phyloP scores from a whole-genome alignment of 2,797 vertebrate genomes.

The Parauchenoglanis ngamensis region DNA sequence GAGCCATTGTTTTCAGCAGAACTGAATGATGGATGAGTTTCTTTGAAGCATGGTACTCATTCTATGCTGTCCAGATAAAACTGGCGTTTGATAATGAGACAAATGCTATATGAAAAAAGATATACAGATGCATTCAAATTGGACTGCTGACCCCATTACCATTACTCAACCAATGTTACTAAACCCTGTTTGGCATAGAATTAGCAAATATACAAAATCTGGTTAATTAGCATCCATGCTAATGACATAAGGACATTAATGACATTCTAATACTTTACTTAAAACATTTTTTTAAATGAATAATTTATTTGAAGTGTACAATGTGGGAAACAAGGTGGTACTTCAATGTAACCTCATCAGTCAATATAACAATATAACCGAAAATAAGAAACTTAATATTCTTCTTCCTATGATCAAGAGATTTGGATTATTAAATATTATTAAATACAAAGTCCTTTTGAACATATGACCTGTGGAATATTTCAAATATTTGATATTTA shows the following conservation, averaged over 20 bases:
- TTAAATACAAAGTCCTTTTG: too few relatives aligned
- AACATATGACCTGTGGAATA: not conserved
- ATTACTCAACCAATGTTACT: not conserved
- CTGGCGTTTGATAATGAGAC: not conserved
- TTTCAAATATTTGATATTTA: not conserved
- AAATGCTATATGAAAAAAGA: not conserved
- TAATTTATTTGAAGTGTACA: not conserved
- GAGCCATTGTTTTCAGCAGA: too few relatives aligned
- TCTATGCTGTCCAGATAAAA: not conserved
- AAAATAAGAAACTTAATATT: not conserved
- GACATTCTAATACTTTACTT: not conserved
- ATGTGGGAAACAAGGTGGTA: not conserved
- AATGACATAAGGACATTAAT: not conserved
- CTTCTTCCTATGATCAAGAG: not conserved
- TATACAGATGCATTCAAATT: not conserved
- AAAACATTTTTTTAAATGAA: not conserved
- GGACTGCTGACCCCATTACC: not conserved
- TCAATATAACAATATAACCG: not conserved
- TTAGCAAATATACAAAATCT: not conserved
- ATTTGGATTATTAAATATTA: too few relatives aligned
- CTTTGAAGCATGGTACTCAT: not conserved
- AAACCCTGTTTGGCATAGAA: not conserved
- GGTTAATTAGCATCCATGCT: not conserved
- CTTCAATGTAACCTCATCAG: too few relatives aligned
- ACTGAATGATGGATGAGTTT: not conserved